These are phyloP conservation scores for Agelaius tricolor DNA, from an alignment of 2,113 vertebrate genomes.

Conservation along the genomic window DNA sequence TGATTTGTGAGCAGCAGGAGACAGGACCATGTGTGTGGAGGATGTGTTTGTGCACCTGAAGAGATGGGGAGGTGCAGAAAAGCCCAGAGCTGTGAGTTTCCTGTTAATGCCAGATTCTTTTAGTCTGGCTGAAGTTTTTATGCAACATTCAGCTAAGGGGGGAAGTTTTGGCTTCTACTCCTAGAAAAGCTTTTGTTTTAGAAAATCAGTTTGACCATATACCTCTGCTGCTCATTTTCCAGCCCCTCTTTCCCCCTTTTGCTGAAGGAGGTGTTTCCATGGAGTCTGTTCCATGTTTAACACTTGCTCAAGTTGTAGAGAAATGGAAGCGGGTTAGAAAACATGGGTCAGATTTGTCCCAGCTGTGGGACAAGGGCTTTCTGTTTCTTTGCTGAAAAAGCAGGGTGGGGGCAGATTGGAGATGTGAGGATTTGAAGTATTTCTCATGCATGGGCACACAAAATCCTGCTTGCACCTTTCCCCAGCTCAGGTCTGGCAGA, in stretches of 20 bases:
- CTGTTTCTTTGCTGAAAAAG: background rate
- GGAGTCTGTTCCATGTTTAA: background rate
- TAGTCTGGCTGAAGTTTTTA: background rate
- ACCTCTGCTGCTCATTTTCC: background rate
- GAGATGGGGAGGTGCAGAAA: background rate
- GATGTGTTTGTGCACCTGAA: background rate
- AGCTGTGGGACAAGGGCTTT: background rate
- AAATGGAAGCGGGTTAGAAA: background rate
- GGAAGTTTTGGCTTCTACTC: background rate
- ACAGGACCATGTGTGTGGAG: rapidly evolving
- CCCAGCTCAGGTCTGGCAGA: background rate
- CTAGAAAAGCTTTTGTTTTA: background rate
- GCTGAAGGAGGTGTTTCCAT: background rate
- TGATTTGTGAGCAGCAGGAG: background rate
- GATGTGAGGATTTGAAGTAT: background rate
- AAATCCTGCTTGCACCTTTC: background rate
- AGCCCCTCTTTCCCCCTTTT: background rate
- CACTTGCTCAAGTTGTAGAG: background rate
- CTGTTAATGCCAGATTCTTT: background rate
- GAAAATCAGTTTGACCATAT: background rate
- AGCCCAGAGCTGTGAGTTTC: background rate
- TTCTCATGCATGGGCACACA: background rate
- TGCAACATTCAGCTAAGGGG: background rate
- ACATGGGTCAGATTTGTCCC: background rate
- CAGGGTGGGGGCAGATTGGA: background rate